A percentile compares a stretch with the other conserved stretches of the same genome.
These are phyloP conservation scores for Chlorops oryzae DNA, from an alignment of 1,140 invertebrate species.

Conservation along the genomic window DNA sequence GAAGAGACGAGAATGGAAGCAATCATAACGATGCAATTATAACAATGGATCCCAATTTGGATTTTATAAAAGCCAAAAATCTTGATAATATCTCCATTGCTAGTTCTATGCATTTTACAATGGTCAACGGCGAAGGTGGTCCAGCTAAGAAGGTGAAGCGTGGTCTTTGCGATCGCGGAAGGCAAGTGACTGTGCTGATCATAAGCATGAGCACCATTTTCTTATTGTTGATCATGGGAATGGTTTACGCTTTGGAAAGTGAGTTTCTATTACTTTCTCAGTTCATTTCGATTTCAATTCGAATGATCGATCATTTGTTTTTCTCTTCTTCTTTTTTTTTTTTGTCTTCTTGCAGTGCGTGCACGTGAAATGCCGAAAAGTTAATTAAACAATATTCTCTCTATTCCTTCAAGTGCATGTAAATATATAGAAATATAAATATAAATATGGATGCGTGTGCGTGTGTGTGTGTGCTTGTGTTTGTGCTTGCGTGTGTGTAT, in stretches of 20 bases:
- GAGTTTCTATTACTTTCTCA: conserved; percentile 45
- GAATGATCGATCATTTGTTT: conserved; percentile 22
- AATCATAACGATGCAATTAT: conserved; percentile 30
- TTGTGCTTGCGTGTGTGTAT: too few relatives aligned
- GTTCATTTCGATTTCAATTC: conserved; percentile 3
- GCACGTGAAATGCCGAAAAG: conserved; percentile 50
- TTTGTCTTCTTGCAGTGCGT: conserved; percentile 54
- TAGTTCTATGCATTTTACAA: conserved; percentile 78
- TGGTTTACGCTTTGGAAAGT: conserved; percentile 66
- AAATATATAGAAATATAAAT: too few relatives aligned
- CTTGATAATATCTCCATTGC: conserved; percentile 66
- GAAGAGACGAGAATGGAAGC: neutral
- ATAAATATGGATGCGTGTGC: too few relatives aligned
- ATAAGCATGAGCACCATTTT: conserved; percentile 72
- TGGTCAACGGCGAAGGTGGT: conserved; percentile 70
- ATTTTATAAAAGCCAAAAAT: conserved; percentile 47
- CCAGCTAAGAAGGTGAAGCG: conserved; percentile 48
- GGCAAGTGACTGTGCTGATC: conserved; percentile 71
- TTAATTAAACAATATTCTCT: too few relatives aligned
- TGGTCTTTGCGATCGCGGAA: conserved; percentile 59
- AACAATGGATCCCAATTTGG: conserved; percentile 39
- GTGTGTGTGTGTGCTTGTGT: too few relatives aligned
- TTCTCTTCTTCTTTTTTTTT: conserved; percentile 1
- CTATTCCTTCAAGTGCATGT: too few relatives aligned
- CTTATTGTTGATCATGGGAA: conserved; percentile 66